Conservation (phyloP, 2,113 vertebrate genomes). For the Chaetodon auriga region DNA sequence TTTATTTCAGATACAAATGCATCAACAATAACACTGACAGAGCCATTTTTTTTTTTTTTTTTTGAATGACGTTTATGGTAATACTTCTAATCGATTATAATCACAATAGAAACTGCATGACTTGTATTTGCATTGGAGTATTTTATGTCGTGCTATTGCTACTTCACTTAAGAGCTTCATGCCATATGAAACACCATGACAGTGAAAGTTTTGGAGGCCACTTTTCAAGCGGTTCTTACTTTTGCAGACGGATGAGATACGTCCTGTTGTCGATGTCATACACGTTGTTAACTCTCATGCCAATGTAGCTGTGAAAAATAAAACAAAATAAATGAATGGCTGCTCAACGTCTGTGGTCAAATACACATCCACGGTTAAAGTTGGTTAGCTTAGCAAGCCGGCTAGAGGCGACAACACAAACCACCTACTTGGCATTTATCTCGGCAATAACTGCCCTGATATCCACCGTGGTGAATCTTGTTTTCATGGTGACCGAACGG, state of each 20-base stretch:
- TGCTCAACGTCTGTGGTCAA: slow-evolving; percentile 17
- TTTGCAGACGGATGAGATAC: slow-evolving; percentile 96
- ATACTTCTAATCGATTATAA: background rate
- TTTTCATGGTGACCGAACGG: slow-evolving; percentile 87
- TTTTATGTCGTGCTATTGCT: background rate
- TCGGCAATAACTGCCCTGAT: slow-evolving; percentile 92
- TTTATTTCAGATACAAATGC: background rate
- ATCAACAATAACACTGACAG: background rate
- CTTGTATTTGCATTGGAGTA: background rate
- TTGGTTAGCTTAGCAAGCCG: slow-evolving; percentile 44
- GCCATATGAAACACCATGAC: background rate
- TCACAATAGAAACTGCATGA: background rate
- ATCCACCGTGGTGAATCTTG: slow-evolving; percentile 91
- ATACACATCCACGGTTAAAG: background rate
- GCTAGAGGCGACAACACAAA: background rate
- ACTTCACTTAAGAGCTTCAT: background rate
- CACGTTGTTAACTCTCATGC: slow-evolving; percentile 97
- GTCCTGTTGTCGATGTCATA: slow-evolving; percentile 99
- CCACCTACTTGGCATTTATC: slow-evolving; percentile 87
- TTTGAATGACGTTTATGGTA: background rate
- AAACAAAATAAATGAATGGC: background rate
- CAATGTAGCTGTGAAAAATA: slow-evolving; percentile 88
- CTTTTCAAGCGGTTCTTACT: slow-evolving; percentile 85
- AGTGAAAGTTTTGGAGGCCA: slow-evolving; percentile 9
- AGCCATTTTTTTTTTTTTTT: no score